Evolutionary conservation across 2,113 vertebrate genomes (phyloP).

Genomic region (Atractosteus spatula): DNA sequence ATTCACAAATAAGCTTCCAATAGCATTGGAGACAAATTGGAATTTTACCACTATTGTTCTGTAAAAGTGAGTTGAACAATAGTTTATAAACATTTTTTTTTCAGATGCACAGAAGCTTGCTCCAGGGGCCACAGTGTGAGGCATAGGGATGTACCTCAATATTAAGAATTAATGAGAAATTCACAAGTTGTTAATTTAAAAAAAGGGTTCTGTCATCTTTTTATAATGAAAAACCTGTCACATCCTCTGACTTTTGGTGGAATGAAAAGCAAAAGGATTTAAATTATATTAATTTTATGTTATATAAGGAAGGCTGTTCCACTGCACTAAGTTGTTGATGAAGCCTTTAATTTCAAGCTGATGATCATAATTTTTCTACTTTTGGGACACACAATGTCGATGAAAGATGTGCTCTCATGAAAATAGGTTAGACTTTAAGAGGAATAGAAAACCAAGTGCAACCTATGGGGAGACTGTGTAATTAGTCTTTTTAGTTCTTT

Average conservation of each 20-base stretch:
- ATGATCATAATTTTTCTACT: neutral
- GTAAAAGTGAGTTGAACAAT: too few species aligned
- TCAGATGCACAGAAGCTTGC: too few species aligned
- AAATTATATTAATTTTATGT: neutral
- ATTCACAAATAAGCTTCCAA: too few species aligned
- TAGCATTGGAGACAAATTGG: too few species aligned
- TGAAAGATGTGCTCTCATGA: slow-evolving; percentile 26
- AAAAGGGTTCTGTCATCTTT: too few species aligned
- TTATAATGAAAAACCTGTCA: too few species aligned
- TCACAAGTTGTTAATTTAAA: too few species aligned
- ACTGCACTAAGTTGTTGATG: neutral
- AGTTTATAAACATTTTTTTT: too few species aligned
- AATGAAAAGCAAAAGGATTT: slow-evolving; percentile 9
- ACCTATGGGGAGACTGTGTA: slow-evolving; percentile 34
- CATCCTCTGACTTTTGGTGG: neutral
- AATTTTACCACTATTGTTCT: too few species aligned
- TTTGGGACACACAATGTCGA: neutral
- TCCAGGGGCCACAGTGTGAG: too few species aligned
- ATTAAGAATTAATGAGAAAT: too few species aligned
- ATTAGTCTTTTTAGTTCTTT: slow-evolving; percentile 29
- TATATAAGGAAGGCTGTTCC: neutral
- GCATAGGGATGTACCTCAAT: too few species aligned
- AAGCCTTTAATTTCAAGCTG: neutral
- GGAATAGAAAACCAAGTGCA: slow-evolving; percentile 43
- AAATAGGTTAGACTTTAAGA: slow-evolving; percentile 57